phyloP scores from a whole-genome alignment of 1,140 invertebrate species.

The Drosophila ambigua region DNA sequence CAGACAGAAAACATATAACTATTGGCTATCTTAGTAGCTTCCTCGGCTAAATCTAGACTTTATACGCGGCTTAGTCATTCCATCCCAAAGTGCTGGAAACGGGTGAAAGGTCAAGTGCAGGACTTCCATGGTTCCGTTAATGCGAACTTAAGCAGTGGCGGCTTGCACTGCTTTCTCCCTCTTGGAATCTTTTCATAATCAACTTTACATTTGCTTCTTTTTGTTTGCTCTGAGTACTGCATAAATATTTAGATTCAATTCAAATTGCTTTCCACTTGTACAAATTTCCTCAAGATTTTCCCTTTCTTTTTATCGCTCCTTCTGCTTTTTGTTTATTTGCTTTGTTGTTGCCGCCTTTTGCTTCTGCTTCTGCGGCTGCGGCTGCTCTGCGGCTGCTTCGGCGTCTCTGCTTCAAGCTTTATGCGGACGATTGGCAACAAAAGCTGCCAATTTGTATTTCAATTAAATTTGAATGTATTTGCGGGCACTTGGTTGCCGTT shows the following conservation, averaged over 20 bases:
- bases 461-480: conserved; percentile 74
- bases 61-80: too few species aligned
- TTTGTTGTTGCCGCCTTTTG: conserved; percentile 39
- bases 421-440: conserved; percentile 61
- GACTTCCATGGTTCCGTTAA: too few species aligned
- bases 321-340: conserved; percentile 37
- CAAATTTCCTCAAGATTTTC: conserved; percentile 15
- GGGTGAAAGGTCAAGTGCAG: too few species aligned
- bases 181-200: conserved; percentile 1
- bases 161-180: too few species aligned
- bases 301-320: neutral
- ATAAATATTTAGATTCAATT: conserved; percentile 62
- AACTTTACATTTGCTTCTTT: conserved; percentile 10
- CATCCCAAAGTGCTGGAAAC: too few species aligned
- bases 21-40: too few species aligned
- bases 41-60: too few species aligned
- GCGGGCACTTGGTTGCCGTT: conserved; percentile 53
- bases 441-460: conserved; percentile 72
- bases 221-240: conserved; percentile 41
- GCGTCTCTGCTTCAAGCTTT: conserved; percentile 24
- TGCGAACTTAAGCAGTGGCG: too few species aligned
- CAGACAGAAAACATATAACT: too few species aligned
- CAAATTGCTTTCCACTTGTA: conserved; percentile 54
- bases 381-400: conserved; percentile 32
- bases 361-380: conserved; percentile 38